Conservation (phyloP, 2,113 vertebrate genomes). For the Nipponia nippon region DNA sequence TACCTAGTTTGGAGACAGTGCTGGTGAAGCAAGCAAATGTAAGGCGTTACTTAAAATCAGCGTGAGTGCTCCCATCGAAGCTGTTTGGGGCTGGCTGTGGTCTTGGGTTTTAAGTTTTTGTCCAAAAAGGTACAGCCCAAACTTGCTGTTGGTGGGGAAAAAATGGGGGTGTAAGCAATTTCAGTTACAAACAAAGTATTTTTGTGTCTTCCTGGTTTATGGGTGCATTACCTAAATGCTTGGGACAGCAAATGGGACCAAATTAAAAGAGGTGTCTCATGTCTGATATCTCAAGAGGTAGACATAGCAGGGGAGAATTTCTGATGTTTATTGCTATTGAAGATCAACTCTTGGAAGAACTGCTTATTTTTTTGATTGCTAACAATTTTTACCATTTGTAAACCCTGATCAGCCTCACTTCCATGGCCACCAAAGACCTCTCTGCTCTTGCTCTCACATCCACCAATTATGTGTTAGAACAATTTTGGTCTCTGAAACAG, state of each 20-base stretch:
- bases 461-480: background rate
- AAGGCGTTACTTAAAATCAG: background rate
- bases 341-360: background rate
- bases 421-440: background rate
- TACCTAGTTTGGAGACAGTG: background rate
- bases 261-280: background rate
- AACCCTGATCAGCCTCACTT: background rate
- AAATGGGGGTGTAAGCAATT: background rate
- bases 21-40: background rate
- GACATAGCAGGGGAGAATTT: background rate
- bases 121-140: background rate
- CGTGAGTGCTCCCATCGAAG: accelerated
- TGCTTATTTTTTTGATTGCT: background rate
- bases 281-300: background rate
- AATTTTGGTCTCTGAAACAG: background rate
- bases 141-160: background rate
- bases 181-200: background rate
- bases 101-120: background rate
- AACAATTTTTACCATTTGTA: background rate
- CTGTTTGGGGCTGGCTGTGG: background rate
- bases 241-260: background rate
- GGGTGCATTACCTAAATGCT: background rate
- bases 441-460: background rate
- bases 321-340: background rate
- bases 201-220: background rate